Percentiles rank a stretch among this genome's conserved stretches.
These are phyloP conservation scores for Arenicola marina DNA, from an alignment of 2,888 invertebrate species.

Conservation along the genomic window DNA sequence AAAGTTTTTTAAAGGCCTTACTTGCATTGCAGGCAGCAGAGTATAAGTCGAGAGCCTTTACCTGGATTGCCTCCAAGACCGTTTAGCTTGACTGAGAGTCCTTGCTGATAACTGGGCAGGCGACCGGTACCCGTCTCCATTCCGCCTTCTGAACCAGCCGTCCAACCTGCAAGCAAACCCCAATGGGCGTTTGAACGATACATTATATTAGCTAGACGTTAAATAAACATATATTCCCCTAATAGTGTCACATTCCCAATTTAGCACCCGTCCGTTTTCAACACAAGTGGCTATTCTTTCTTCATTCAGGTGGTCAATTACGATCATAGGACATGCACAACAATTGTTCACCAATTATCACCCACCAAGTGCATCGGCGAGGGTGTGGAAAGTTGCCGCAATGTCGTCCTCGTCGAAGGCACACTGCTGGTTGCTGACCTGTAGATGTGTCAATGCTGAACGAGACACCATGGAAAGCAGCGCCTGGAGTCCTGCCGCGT, in stretches of 20 bases:
- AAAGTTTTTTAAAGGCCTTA: no score
- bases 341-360: neutral
- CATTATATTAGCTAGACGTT: no score
- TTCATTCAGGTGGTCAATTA: neutral
- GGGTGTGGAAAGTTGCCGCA: conserved; percentile 36
- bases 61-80: conserved; percentile 43
- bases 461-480: conserved; percentile 35
- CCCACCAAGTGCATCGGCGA: conserved; percentile 41
- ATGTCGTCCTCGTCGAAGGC: conserved; percentile 40
- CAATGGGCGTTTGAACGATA: no score
- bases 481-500: conserved; percentile 35
- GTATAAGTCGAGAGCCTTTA: no score
- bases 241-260: no score
- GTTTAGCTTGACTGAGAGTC: conserved; percentile 39
- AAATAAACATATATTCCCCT: no score
- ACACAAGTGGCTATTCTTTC: no score
- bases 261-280: no score
- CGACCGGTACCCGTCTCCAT: neutral
- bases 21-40: no score
- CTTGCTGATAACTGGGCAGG: conserved; percentile 4
- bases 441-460: conserved; percentile 38
- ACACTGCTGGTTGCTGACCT: conserved; percentile 39
- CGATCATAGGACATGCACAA: neutral
- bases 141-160: neutral
- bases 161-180: neutral